Evolutionary conservation across 2,888 invertebrate genomes (phyloP), one percentile per base, ranked within the genome.

Genomic region (Pharmacophagus antenor): DNA sequence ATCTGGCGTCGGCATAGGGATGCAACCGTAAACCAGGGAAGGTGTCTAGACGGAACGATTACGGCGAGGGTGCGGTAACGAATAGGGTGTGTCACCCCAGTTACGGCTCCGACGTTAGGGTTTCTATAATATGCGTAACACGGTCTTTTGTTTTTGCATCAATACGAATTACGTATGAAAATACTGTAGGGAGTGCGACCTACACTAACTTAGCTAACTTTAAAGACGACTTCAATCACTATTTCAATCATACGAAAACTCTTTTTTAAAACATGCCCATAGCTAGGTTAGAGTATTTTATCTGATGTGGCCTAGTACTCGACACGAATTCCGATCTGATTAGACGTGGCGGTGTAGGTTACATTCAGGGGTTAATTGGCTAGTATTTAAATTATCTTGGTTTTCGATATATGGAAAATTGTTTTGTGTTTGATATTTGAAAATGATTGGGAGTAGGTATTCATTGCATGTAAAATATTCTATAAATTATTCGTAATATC

Each of bases 131-230:
- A 59, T 42, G 48, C 54, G 54, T 59, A 42, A 53, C 50, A 49
- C 27, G 10, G 44, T 17, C 54, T 59, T 55, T 59, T 59, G 59
- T 59, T 58, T 50, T 12, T 21, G 15, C 49, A 23, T 49, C 44
- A 37, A 41, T 21, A 25, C 17, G 27, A 59, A 59, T 53, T 49
- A 54, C 17, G 31, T 53, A 27, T 21, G 44, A 54, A 44, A 27
- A 22, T 22, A 27, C 72, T 71, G 66, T 72, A 69, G 64, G 58
- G 63, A 56, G 61, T 64, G 8, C 44, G 44, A 56, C 56, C 50
- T n/a, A 22, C 46, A 46, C 27, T 27, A 27, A 10, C 27, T 27
- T 10, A 10, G 27, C 10, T n/a, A n/a, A n/a, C n/a, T n/a, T n/a
- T n/a, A n/a, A n/a, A n/a, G n/a, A n/a, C n/a, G n/a, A n/a, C n/a